These are phyloP conservation scores for Leptopilina myrica DNA, from an alignment of 2,888 invertebrate genomes.

Conservation along the genomic window DNA sequence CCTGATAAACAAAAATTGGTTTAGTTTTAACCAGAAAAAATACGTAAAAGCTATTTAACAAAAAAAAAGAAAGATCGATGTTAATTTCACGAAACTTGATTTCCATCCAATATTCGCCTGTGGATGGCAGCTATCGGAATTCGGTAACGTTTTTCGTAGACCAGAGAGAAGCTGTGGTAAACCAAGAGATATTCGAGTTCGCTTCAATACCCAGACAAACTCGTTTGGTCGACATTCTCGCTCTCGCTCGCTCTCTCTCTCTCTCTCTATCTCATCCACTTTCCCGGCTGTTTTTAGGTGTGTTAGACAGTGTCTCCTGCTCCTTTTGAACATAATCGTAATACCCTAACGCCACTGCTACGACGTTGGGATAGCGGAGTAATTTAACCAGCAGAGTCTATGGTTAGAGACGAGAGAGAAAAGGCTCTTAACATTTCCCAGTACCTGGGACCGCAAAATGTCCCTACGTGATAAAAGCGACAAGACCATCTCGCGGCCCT, in stretches of 20 bases:
- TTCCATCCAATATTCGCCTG: constrained; percentile 8
- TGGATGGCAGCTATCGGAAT: constrained; percentile 22
- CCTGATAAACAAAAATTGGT: too few relatives aligned
- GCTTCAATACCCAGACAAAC: constrained; percentile 6
- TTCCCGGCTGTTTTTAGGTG: constrained; percentile 15
- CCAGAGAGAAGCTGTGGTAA: background rate
- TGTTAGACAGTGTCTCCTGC: constrained; percentile 22
- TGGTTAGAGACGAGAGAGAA: constrained; percentile 18
- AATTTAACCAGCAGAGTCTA: constrained; percentile 16
- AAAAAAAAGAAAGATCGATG: background rate
- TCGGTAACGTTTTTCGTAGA: constrained; percentile 23
- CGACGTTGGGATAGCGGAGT: background rate
- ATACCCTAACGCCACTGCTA: constrained; percentile 4
- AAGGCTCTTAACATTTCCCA: constrained; percentile 45
- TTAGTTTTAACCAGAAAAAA: background rate
- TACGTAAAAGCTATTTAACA: background rate
- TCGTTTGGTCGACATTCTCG: background rate
- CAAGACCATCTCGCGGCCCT: constrained; percentile 42
- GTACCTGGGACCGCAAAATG: constrained; percentile 39
- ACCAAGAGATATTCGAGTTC: constrained; percentile 32
- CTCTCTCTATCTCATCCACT: too few relatives aligned
- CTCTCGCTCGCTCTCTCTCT: background rate
- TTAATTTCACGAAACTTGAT: background rate
- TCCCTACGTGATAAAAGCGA: constrained; percentile 49
- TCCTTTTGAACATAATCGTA: constrained; percentile 24